phyloP scores from a whole-genome alignment of 2,797 vertebrate genomes.

The Rachycentron canadum region DNA sequence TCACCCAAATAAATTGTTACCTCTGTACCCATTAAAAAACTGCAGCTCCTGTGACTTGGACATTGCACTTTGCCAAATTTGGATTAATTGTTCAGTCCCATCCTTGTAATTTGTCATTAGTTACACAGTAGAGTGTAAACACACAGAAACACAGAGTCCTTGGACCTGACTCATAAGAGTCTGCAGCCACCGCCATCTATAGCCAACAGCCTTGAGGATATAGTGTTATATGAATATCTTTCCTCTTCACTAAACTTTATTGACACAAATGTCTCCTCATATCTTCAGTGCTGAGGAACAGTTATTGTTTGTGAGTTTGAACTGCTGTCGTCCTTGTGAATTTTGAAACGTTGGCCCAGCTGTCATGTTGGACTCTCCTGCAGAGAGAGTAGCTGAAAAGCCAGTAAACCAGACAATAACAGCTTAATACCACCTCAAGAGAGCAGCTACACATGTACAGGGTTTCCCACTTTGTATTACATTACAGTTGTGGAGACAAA shows the following conservation, averaged over 20 bases:
- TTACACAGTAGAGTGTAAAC: background rate
- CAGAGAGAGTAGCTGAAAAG: background rate
- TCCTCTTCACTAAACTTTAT: constrained; percentile 4
- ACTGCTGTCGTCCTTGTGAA: background rate
- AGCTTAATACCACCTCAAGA: background rate
- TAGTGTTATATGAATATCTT: background rate
- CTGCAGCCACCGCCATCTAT: background rate
- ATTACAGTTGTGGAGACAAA: background rate
- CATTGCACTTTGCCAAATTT: too few relatives aligned
- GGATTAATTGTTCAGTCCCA: background rate
- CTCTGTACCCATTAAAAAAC: too few relatives aligned
- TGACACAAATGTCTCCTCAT: constrained; percentile 16
- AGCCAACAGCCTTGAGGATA: background rate
- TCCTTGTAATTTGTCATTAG: background rate
- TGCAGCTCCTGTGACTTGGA: too few relatives aligned
- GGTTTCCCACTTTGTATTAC: background rate
- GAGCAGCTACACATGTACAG: background rate
- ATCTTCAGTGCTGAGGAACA: background rate
- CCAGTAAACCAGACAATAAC: background rate
- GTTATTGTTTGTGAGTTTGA: background rate
- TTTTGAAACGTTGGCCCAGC: background rate
- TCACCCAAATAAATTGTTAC: too few relatives aligned
- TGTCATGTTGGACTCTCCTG: background rate
- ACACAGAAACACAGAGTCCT: background rate
- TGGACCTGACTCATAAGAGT: background rate